phyloP scores from a whole-genome alignment of 2,113 vertebrate species.

The Rhineura floridana region DNA sequence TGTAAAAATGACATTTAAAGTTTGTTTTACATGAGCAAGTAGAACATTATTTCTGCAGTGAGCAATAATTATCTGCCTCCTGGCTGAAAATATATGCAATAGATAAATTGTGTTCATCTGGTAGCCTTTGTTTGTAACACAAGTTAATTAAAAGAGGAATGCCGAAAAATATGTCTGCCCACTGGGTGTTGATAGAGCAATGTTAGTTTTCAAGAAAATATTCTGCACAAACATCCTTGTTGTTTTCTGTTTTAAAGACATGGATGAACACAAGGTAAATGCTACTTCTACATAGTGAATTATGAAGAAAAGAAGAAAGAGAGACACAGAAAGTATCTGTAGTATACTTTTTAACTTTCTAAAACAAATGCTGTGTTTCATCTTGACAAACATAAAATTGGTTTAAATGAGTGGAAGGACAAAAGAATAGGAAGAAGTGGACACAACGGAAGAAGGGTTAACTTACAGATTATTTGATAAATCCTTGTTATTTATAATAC shows the following conservation, averaged over 20 bases:
- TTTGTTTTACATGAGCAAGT: slow-evolving; percentile 78
- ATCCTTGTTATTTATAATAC: neutral
- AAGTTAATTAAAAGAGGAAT: slow-evolving; percentile 78
- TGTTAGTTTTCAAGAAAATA: slow-evolving; percentile 69
- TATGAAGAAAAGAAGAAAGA: slow-evolving; percentile 37
- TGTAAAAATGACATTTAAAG: slow-evolving; percentile 76
- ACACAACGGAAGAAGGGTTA: neutral
- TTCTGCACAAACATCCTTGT: slow-evolving; percentile 41
- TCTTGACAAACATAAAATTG: neutral
- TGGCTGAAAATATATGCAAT: slow-evolving; percentile 70
- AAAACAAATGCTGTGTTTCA: neutral
- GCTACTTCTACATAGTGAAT: slow-evolving; percentile 25
- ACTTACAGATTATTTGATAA: neutral
- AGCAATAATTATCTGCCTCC: slow-evolving; percentile 75
- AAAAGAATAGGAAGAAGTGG: neutral
- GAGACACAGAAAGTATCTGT: slow-evolving; percentile 29
- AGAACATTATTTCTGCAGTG: slow-evolving; percentile 71
- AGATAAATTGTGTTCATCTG: slow-evolving; percentile 73
- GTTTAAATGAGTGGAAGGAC: neutral
- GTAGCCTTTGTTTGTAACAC: slow-evolving; percentile 72
- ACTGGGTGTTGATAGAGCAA: slow-evolving; percentile 65
- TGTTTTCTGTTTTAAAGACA: slow-evolving; percentile 55
- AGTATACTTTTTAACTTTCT: neutral
- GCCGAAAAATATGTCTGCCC: slow-evolving; percentile 71
- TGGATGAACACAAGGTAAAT: slow-evolving; percentile 49